Evolutionary conservation across 2,113 vertebrate genomes (phyloP).

Genomic region (Calidris pugnax): DNA sequence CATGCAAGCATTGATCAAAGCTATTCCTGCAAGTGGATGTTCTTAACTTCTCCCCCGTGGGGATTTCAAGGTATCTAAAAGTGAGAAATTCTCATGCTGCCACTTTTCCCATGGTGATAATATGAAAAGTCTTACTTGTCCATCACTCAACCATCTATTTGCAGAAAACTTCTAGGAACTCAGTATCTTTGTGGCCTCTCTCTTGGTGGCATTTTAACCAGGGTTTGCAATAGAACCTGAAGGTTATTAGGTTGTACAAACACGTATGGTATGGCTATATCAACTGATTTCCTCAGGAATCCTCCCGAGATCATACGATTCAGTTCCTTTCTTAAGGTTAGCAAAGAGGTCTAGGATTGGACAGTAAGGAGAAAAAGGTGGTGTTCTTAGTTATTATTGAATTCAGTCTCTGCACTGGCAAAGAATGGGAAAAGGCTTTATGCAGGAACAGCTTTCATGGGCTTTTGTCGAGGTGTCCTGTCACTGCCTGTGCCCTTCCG

Average conservation of each 20-base stretch:
- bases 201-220: neutral
- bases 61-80: neutral
- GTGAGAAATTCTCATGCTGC: neutral
- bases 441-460: neutral
- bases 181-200: neutral
- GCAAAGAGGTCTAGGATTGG: neutral
- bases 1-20: constrained; percentile 6
- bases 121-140: neutral
- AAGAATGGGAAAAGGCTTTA: neutral
- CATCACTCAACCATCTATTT: neutral
- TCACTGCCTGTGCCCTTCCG: neutral
- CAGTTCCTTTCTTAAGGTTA: neutral
- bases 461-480: neutral
- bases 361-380: neutral
- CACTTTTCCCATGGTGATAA: neutral
- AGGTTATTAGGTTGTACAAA: neutral
- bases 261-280: rapidly evolving
- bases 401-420: neutral
- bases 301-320: neutral
- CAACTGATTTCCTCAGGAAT: neutral
- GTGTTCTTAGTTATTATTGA: rapidly evolving
- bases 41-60: constrained; percentile 8
- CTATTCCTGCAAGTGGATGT: constrained; percentile 21
- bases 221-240: neutral
- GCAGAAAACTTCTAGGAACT: neutral